Percentiles rank a stretch among this genome's conserved stretches.
These are phyloP conservation scores for Oppia nitens DNA, from an alignment of 1,140 invertebrate species.

Conservation along the genomic window DNA sequence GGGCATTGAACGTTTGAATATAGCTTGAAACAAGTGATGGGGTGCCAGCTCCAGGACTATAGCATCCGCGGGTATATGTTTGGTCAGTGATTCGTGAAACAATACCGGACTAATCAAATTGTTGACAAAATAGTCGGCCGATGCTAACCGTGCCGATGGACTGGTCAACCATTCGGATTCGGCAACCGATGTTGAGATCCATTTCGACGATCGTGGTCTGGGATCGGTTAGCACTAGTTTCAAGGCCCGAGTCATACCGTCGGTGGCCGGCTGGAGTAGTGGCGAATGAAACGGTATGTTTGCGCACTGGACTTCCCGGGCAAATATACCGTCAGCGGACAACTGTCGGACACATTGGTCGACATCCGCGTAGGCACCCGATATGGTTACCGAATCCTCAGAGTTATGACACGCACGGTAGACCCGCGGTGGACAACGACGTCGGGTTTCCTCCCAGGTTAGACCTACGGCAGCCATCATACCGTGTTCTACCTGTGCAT, in stretches of 20 bases:
- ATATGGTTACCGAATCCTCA: conserved; percentile 77
- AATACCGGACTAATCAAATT: conserved; percentile 59
- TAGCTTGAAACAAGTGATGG: conserved; percentile 46
- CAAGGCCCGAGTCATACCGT: conserved; percentile 52
- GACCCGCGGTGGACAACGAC: conserved; percentile 51
- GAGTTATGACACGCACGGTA: conserved; percentile 86
- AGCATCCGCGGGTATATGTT: conserved; percentile 66
- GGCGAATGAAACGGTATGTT: conserved; percentile 86
- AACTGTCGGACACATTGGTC: conserved; percentile 52
- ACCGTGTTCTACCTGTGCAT: conserved; percentile 29
- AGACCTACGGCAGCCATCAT: conserved; percentile 73
- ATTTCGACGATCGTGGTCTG: conserved; percentile 53
- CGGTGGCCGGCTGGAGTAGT: conserved; percentile 65
- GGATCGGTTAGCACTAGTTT: conserved; percentile 59
- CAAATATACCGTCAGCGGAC: conserved; percentile 54
- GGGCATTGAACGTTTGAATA: conserved; percentile 54
- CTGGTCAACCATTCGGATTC: conserved; percentile 57
- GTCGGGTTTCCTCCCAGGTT: conserved; percentile 63
- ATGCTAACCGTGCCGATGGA: conserved; percentile 57
- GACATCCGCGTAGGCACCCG: conserved; percentile 55
- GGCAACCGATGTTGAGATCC: conserved; percentile 81
- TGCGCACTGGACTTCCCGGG: conserved; percentile 62
- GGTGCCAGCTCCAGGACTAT: conserved; percentile 81
- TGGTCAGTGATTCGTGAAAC: conserved; percentile 53
- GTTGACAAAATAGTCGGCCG: conserved; percentile 87